These are phyloP conservation scores for Acanthurus leucopareius DNA, from an alignment of 2,797 vertebrate species.

Conservation along the genomic window DNA sequence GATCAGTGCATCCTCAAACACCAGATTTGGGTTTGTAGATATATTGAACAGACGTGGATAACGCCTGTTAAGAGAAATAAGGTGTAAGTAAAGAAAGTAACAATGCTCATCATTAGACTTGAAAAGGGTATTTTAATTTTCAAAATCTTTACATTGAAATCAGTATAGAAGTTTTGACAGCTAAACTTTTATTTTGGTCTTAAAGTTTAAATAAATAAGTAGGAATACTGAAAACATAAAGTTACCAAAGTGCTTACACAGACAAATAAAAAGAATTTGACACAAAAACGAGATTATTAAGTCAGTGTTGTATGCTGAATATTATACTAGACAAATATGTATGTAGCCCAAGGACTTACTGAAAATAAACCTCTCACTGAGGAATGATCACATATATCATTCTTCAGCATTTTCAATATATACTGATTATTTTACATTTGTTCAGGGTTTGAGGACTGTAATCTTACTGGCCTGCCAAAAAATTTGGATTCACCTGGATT, in stretches of 20 bases:
- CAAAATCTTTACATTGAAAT: background rate
- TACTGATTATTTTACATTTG: background rate
- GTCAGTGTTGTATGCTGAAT: background rate
- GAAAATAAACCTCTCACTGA: background rate
- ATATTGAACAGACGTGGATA: background rate
- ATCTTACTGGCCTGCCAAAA: background rate
- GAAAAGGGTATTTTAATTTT: background rate
- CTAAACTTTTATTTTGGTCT: background rate
- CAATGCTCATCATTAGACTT: background rate
- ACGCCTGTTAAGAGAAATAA: background rate
- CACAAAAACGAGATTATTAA: background rate
- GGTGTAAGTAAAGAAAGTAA: background rate
- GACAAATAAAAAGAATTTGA: background rate
- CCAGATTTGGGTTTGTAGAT: background rate
- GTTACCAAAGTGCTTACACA: background rate
- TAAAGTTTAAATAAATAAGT: background rate
- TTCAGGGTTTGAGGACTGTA: background rate
- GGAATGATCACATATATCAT: background rate
- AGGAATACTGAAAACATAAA: background rate
- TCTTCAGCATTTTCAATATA: background rate
- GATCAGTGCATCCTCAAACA: background rate
- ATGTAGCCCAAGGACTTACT: background rate
- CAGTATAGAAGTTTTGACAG: too few relatives aligned
- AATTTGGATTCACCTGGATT: constrained; percentile 31
- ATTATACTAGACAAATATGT: background rate